Evolutionary conservation across 2,797 vertebrate species (phyloP).

Genomic region (Urosaurus nigricauda): DNA sequence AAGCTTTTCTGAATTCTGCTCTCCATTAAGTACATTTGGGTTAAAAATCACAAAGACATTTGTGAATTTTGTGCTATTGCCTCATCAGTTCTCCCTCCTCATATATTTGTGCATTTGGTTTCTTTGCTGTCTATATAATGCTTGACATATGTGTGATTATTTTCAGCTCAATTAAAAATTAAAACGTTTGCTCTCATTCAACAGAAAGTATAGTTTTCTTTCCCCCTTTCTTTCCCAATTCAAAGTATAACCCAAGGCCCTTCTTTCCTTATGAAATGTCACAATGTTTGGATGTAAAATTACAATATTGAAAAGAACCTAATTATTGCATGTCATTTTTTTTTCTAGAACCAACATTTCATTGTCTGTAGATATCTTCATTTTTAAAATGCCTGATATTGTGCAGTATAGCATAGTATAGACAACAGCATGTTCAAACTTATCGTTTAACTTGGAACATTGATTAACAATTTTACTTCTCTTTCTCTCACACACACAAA

Average conservation of each 20-base stretch:
- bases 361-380: neutral
- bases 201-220: neutral
- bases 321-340: conserved; percentile 19
- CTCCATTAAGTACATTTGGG: neutral
- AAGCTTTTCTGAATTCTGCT: conserved; percentile 10
- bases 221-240: neutral
- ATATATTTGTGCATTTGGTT: neutral
- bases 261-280: conserved; percentile 11
- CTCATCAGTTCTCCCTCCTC: neutral
- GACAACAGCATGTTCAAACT: neutral
- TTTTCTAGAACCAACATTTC: conserved; percentile 15
- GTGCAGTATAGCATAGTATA: neutral
- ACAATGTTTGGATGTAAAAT: conserved; percentile 27
- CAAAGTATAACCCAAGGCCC: neutral
- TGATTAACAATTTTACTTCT: neutral
- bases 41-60: too few species aligned
- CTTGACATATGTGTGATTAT: neutral
- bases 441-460: neutral
- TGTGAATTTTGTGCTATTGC: neutral
- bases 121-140: neutral
- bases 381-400: neutral
- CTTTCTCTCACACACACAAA: neutral
- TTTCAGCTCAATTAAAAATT: conserved; percentile 20
- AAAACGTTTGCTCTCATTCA: neutral
- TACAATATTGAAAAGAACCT: conserved; percentile 8